phyloP scores from a whole-genome alignment of 2,888 invertebrate genomes.

The Gastrophysa polygoni region DNA sequence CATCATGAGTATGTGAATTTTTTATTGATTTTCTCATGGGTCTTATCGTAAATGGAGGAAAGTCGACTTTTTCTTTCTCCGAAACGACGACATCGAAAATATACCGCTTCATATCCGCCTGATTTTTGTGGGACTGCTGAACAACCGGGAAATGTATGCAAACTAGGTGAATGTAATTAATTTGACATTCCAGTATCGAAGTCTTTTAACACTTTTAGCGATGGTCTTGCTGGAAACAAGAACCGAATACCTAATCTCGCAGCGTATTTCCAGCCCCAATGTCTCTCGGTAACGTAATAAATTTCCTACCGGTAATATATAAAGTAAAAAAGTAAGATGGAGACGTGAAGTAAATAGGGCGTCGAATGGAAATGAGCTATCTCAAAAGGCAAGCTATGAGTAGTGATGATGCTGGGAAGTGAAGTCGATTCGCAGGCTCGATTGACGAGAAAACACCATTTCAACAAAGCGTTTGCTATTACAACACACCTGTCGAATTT shows the following conservation, averaged over 20 bases:
- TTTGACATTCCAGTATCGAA: conserved; percentile 59
- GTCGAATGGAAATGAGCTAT: neutral
- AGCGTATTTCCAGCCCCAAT: conserved; percentile 41
- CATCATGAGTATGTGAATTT: too few species aligned
- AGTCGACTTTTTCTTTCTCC: too few species aligned
- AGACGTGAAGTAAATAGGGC: neutral
- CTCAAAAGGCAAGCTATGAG: too few species aligned
- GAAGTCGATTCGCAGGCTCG: too few species aligned
- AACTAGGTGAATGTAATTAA: conserved; percentile 58
- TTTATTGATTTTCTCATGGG: too few species aligned
- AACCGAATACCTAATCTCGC: conserved; percentile 56
- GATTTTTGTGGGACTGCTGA: conserved; percentile 23
- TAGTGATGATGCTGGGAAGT: too few species aligned
- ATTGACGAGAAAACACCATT: too few species aligned
- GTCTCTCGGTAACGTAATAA: conserved; percentile 48
- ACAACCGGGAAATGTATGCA: conserved; percentile 51
- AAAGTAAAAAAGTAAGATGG: conserved; percentile 1
- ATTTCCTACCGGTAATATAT: conserved; percentile 48
- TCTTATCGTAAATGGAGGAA: too few species aligned
- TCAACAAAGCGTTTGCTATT: too few species aligned
- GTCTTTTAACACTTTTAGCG: conserved; percentile 57
- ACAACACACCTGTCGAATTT: too few species aligned
- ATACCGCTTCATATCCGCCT: conserved; percentile 10
- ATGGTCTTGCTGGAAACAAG: conserved; percentile 54
- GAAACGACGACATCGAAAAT: too few species aligned